phyloP scores from a whole-genome alignment of 2,888 invertebrate genomes.

The Tiliacea citrago region DNA sequence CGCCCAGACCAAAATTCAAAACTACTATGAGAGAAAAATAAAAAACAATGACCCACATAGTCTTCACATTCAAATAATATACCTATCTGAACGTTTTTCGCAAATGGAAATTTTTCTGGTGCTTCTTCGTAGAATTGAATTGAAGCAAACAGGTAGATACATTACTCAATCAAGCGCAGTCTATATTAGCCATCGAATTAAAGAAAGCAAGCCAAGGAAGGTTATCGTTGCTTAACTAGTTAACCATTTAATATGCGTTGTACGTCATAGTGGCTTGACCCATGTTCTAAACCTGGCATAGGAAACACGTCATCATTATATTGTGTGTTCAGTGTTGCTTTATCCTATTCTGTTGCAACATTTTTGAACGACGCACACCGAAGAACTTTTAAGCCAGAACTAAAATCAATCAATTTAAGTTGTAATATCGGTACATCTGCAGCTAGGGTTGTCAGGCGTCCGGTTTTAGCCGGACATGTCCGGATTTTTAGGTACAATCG shows the following conservation, averaged over 20 bases:
- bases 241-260: constrained; percentile 38
- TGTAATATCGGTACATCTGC: not conserved
- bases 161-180: constrained; percentile 3
- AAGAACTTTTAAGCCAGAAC: not conserved
- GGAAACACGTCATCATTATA: constrained; percentile 15
- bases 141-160: no score
- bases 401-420: not conserved
- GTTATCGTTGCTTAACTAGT: constrained; percentile 21
- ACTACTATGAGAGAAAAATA: no score
- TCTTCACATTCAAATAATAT: no score
- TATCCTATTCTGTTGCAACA: not conserved
- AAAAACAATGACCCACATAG: no score
- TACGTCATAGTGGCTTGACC: constrained; percentile 37
- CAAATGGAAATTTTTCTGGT: no score
- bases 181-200: constrained; percentile 3
- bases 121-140: no score
- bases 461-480: no score
- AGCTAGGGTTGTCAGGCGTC: no score
- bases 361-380: not conserved
- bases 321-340: not conserved
- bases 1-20: no score
- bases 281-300: constrained; percentile 33
- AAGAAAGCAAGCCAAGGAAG: constrained; percentile 6
- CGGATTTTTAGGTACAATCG: no score
- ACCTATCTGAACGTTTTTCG: no score